Evolutionary conservation across 1,140 invertebrate genomes (phyloP).

Genomic region (Acyrthosiphon pisum): DNA sequence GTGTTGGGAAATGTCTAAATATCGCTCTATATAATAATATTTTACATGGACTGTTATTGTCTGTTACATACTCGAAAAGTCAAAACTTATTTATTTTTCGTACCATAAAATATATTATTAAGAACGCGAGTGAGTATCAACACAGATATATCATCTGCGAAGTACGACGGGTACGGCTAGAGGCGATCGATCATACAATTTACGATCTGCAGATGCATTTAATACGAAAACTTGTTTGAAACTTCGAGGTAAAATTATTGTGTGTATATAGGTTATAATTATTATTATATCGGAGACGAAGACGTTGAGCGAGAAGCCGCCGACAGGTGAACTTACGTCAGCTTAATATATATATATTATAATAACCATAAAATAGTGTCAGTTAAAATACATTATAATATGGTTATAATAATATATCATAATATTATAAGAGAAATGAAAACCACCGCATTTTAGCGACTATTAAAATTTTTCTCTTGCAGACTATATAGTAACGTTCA

Average conservation of each 20-base stretch:
- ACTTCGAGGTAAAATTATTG: background rate
- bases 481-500: background rate
- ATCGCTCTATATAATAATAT: no score
- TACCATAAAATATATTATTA: constrained; percentile 2
- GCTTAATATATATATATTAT: background rate
- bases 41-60: background rate
- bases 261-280: background rate
- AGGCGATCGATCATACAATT: background rate
- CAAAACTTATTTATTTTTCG: constrained; percentile 7
- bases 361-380: background rate
- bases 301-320: background rate
- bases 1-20: background rate
- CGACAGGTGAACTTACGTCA: background rate
- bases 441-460: background rate
- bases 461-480: no score
- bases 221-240: background rate
- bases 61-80: background rate
- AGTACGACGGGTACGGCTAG: background rate
- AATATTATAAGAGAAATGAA: background rate
- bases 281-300: background rate
- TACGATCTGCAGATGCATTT: background rate
- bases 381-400: background rate
- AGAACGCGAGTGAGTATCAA: background rate
- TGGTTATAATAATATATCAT: background rate
- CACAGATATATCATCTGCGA: background rate